These are phyloP conservation scores for Cervus canadensis DNA, from an alignment of 2,113 vertebrate species.

Conservation along the genomic window DNA sequence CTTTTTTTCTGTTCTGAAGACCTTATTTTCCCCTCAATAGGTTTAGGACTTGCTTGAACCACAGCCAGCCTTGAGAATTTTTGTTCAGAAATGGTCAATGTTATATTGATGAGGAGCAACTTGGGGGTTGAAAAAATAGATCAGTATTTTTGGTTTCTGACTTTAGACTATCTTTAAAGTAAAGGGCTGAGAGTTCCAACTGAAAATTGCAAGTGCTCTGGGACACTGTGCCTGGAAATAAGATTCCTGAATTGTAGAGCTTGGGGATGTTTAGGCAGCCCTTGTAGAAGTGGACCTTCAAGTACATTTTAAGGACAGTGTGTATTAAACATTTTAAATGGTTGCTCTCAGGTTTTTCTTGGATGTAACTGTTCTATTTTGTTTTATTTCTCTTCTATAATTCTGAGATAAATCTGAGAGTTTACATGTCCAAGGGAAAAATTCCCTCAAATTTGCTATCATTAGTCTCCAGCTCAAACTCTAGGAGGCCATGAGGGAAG, in stretches of 20 bases:
- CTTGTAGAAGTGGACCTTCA: neutral
- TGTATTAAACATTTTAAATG: constrained; percentile 16
- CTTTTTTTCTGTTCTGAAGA: constrained; percentile 29
- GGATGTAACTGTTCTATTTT: neutral
- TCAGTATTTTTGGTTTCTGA: constrained; percentile 47
- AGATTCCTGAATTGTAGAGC: constrained; percentile 28
- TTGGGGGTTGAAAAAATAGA: constrained; percentile 53
- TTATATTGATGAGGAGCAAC: constrained; percentile 34
- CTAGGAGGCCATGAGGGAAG: neutral
- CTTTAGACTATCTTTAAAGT: constrained; percentile 51
- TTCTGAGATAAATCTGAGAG: constrained; percentile 19
- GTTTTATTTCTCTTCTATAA: neutral
- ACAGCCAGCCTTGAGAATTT: neutral
- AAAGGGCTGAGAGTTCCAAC: constrained; percentile 39
- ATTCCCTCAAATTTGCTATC: neutral
- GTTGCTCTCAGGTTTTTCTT: constrained; percentile 28
- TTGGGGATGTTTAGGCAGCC: neutral
- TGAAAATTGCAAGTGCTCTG: constrained; percentile 44
- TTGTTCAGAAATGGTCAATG: constrained; percentile 7
- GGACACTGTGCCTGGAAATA: constrained; percentile 37
- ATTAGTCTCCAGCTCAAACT: constrained; percentile 50
- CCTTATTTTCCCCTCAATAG: constrained; percentile 40
- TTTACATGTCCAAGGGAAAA: constrained; percentile 35
- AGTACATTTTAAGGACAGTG: neutral
- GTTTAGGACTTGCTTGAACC: constrained; percentile 35